phyloP scores from a whole-genome alignment of 1,140 invertebrate genomes.

The Xylocopa sonorina region DNA sequence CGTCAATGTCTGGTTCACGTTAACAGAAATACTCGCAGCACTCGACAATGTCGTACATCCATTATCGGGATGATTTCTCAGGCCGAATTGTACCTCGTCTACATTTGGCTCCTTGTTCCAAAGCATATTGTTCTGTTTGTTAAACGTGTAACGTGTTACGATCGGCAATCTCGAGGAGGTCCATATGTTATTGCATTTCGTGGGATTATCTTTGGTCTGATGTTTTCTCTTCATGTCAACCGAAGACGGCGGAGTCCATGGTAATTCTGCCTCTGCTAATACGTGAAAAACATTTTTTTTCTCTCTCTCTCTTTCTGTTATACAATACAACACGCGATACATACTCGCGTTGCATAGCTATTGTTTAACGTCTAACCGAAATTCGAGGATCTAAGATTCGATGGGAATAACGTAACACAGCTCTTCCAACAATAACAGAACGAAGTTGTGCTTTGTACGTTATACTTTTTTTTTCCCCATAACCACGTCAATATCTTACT shows the following conservation, averaged over 20 bases:
- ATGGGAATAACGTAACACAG: not conserved
- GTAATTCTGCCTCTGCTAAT: constrained; percentile 50
- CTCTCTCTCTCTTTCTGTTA: not conserved
- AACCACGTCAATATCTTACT: constrained; percentile 31
- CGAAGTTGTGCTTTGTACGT: not conserved
- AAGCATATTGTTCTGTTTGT: constrained; percentile 64
- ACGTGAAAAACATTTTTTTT: not conserved
- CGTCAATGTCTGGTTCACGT: not conserved
- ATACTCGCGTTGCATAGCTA: not conserved
- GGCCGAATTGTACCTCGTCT: not conserved
- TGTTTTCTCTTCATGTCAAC: constrained; percentile 55
- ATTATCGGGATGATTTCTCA: not conserved
- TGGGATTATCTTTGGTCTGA: constrained; percentile 62
- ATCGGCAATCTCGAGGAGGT: constrained; percentile 74
- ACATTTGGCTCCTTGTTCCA: constrained; percentile 44
- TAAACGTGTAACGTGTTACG: constrained; percentile 77
- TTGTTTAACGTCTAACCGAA: not conserved
- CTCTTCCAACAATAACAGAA: constrained; percentile 4
- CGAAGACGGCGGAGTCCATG: constrained; percentile 51
- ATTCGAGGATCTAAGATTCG: not conserved
- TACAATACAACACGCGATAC: no score
- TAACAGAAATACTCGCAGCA: not conserved
- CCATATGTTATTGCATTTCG: constrained; percentile 71
- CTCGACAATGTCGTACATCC: not conserved
- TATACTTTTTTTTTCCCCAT: constrained; percentile 4